Evolutionary conservation across 2,888 invertebrate genomes (phyloP).

Genomic region (Drosophila setosimentum): DNA sequence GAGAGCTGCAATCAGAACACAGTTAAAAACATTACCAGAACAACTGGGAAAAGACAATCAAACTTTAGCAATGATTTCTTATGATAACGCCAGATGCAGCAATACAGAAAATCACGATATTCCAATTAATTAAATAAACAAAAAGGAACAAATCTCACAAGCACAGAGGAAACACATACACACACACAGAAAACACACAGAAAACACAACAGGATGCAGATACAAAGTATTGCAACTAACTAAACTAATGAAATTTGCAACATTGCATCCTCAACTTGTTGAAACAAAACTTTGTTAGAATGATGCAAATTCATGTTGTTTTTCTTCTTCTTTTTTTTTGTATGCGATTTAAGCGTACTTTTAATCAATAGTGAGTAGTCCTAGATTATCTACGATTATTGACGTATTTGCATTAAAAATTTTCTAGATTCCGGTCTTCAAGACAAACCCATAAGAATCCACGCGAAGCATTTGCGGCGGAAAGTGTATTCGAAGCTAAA

Average conservation of each 20-base stretch:
- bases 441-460: no score
- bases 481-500: background rate
- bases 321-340: background rate
- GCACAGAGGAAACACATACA: slow-evolving; percentile 1
- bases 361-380: background rate
- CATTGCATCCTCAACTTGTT: slow-evolving; percentile 4
- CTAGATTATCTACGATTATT: background rate
- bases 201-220: slow-evolving; percentile 2
- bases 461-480: background rate
- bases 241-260: slow-evolving; percentile 5
- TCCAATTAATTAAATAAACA: slow-evolving; percentile 67
- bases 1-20: background rate
- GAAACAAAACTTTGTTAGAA: slow-evolving; percentile 1
- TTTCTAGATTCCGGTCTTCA: background rate
- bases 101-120: slow-evolving; percentile 57
- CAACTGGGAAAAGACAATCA: slow-evolving; percentile 70
- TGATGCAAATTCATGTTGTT: slow-evolving; percentile 7
- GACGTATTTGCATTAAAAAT: background rate
- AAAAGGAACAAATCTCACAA: slow-evolving; percentile 12
- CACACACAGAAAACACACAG: background rate
- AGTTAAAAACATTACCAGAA: slow-evolving; percentile 1
- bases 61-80: slow-evolving; percentile 68
- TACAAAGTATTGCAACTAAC: slow-evolving; percentile 1
- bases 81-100: slow-evolving; percentile 52
- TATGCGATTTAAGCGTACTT: background rate